phyloP scores from a whole-genome alignment of 2,797 vertebrate species.

The Threskiornis aethiopicus region DNA sequence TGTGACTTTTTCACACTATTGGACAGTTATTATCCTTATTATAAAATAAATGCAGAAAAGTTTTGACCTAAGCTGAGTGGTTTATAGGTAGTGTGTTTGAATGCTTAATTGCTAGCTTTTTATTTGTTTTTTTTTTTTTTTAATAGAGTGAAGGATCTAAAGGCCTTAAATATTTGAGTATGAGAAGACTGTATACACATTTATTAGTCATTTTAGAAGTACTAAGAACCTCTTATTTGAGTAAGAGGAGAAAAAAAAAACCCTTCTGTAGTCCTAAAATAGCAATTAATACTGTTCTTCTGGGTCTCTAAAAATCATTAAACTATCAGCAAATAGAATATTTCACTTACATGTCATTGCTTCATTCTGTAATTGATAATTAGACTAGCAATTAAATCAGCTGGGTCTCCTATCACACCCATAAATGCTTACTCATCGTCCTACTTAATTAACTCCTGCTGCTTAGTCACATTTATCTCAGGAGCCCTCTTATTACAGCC shows the following conservation, averaged over 20 bases:
- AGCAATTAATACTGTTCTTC: not conserved
- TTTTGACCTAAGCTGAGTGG: not conserved
- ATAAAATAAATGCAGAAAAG: not conserved
- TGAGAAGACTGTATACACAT: not conserved
- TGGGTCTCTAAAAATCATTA: not conserved
- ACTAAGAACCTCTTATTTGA: not conserved
- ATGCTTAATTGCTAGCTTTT: not conserved
- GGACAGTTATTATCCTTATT: not conserved
- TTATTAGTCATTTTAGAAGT: not conserved
- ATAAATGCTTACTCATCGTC: slow-evolving; percentile 62
- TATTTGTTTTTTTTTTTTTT: not conserved
- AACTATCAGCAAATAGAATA: not conserved
- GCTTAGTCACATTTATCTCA: slow-evolving; percentile 31
- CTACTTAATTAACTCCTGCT: slow-evolving; percentile 41
- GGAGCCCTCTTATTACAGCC: not conserved
- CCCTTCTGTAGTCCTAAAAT: not conserved
- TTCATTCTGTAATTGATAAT: slow-evolving; percentile 43
- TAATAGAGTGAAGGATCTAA: not conserved
- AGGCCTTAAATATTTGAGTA: not conserved
- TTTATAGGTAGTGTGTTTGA: not conserved
- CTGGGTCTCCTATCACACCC: not conserved
- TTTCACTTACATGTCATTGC: not conserved
- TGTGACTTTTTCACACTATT: not conserved
- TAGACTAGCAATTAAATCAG: slow-evolving; percentile 18
- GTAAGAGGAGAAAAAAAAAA: not conserved